These are phyloP conservation scores for Rhamnusium bicolor DNA, from an alignment of 2,888 invertebrate genomes.

Conservation along the genomic window DNA sequence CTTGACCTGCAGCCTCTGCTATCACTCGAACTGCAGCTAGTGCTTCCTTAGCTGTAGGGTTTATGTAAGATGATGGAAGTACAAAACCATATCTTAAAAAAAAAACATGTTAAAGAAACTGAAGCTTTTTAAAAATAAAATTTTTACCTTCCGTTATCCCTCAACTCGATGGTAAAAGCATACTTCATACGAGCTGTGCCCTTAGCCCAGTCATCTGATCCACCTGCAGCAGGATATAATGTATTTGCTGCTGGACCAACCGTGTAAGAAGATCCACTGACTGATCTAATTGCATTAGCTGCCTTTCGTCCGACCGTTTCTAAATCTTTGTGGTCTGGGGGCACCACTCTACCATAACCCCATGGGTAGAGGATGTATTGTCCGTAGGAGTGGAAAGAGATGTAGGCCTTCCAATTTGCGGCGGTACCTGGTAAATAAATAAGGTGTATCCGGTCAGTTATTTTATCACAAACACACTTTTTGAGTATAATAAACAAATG, in stretches of 20 bases:
- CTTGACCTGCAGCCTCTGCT: conserved; percentile 71
- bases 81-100: conserved; percentile 81
- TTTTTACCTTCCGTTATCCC: conserved; percentile 83
- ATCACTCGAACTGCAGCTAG: conserved; percentile 80
- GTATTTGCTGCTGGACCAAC: conserved; percentile 86
- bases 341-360: conserved; percentile 84
- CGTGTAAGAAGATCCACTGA: conserved; percentile 78
- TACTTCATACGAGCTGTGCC: conserved; percentile 87
- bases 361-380: conserved; percentile 90
- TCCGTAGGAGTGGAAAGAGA: conserved; percentile 89
- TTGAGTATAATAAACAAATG: too few relatives aligned
- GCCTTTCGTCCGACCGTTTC: conserved; percentile 80
- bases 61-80: conserved; percentile 85
- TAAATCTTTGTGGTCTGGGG: conserved; percentile 81
- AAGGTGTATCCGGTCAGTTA: background rate
- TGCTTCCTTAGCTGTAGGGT: conserved; percentile 83
- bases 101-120: background rate
- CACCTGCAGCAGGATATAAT: conserved; percentile 86
- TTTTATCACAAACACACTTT: background rate
- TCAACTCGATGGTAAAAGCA: conserved; percentile 90
- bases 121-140: too few relatives aligned
- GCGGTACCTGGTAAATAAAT: conserved; percentile 51
- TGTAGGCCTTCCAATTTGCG: conserved; percentile 79
- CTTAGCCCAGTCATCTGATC: conserved; percentile 95
- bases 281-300: conserved; percentile 77